A percentile compares a stretch with the other conserved stretches of the same genome.
Conservation (phyloP, 2,113 vertebrate genomes). For the Amphilophus citrinellus region DNA sequence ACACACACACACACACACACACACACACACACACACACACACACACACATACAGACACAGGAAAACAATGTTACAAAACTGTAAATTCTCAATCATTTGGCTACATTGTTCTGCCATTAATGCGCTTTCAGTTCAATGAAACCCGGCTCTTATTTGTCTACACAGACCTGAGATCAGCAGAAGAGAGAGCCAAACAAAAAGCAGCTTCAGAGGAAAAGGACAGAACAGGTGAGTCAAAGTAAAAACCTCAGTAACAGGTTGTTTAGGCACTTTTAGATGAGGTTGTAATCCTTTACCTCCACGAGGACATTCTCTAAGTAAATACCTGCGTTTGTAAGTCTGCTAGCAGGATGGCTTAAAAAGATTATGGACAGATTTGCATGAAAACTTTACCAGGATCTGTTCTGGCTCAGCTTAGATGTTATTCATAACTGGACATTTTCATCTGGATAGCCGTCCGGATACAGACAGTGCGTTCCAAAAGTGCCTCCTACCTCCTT, state of each 20-base stretch:
- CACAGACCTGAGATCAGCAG: slow-evolving; percentile 43
- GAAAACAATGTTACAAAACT: background rate
- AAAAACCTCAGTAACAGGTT: background rate
- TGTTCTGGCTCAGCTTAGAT: background rate
- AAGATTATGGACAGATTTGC: too few relatives aligned
- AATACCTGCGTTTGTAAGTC: too few relatives aligned
- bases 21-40: too few relatives aligned
- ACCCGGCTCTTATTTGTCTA: background rate
- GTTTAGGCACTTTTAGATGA: background rate
- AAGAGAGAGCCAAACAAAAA: slow-evolving; percentile 30
- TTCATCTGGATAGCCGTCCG: background rate
- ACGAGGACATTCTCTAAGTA: too few relatives aligned
- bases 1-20: too few relatives aligned
- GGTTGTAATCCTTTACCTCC: too few relatives aligned
- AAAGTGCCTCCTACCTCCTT: too few relatives aligned
- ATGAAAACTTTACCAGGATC: too few relatives aligned
- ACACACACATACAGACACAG: rapidly evolving
- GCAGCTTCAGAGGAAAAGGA: slow-evolving; percentile 26
- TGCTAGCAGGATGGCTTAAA: too few relatives aligned
- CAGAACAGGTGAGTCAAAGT: slow-evolving; percentile 57
- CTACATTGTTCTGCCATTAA: background rate
- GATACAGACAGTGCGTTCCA: too few relatives aligned
- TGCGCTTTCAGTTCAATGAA: background rate
- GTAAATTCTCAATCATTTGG: background rate
- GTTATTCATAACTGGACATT: background rate